Base-by-base conservation (phyloP, 1,140 invertebrate species). In the Tetragnatha versicolor region DNA sequence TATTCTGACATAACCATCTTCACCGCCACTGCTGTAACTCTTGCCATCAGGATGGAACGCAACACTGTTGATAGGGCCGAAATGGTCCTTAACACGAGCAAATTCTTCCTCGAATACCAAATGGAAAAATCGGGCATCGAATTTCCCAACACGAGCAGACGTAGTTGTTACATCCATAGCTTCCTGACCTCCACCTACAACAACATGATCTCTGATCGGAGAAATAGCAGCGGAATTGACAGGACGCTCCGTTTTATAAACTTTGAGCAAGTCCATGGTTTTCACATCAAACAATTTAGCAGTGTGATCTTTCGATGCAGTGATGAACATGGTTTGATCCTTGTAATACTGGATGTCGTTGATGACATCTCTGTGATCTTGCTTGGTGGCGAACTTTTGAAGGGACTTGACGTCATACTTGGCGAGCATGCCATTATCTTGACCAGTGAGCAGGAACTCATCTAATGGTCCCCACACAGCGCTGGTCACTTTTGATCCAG, bases 101-200 rank as follows among this genome's bases (percentile, higher is more conserved):
- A 99, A 99, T 87, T 99, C 98, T 87, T 99, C 97, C 88, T 99
- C 98, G 85, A 98, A 99, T n/a, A 99, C 92, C 53, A 99, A 86
- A 87, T 99, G 97, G 90, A 94, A 99, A 86, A 99, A 98, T 55
- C 97, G 89, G 3, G 98, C 96, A 86, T 99, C 98, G 84, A 99
- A 99, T 88, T 99, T 99, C 29, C 98, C 98, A 73, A 94, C 91
- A 82, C 94, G 90, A 0, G 96, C 92, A 0, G 95, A 97, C 0
- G 97, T 99, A 6, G 96, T 98, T 39, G 98, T 99, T 65, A 99
- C 98, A 84, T 98, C 95, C 93, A 97, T 98, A 77, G 97, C 97
- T 87, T 99, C 97, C 88, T 99, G 97, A 84, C 97, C 97, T 87
- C 97, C 97, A 77, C 97, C 97, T 61, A 98, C 86, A 17, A 97